Percentiles rank a stretch among this genome's conserved stretches.
These are phyloP conservation scores for Sprattus sprattus DNA, from an alignment of 2,113 vertebrate species.

Conservation along the genomic window DNA sequence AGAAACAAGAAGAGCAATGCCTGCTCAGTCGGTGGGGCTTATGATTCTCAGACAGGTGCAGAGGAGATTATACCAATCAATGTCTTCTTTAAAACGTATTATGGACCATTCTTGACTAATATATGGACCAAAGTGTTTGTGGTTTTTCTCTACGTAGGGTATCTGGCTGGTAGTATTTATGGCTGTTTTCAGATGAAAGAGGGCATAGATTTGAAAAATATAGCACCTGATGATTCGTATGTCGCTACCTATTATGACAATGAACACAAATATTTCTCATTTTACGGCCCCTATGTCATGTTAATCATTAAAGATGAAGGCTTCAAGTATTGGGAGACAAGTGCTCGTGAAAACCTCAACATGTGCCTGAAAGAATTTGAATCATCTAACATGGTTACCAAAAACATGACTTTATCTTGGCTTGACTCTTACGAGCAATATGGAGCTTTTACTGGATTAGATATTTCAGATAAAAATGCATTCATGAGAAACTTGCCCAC, in stretches of 20 bases:
- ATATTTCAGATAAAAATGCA: conserved; percentile 41
- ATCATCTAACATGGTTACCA: conserved; percentile 43
- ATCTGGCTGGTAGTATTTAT: conserved; percentile 61
- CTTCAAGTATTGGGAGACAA: conserved; percentile 63
- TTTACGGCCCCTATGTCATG: conserved; percentile 64
- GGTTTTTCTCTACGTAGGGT: conserved; percentile 54
- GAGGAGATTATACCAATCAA: conserved; percentile 51
- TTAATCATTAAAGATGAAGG: conserved; percentile 60
- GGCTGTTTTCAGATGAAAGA: conserved; percentile 62
- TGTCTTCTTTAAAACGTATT: conserved; percentile 64
- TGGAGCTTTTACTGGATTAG: background rate
- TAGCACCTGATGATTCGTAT: conserved; percentile 62
- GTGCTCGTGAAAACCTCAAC: conserved; percentile 49
- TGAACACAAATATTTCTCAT: conserved; percentile 65
- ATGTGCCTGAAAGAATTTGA: conserved; percentile 55
- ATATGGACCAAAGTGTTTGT: conserved; percentile 51
- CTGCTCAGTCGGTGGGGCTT: conserved; percentile 55
- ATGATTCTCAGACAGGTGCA: background rate
- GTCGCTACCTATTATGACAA: conserved; percentile 63
- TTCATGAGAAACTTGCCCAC: conserved; percentile 54
- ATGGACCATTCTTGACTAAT: conserved; percentile 57
- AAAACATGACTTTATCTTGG: conserved; percentile 59
- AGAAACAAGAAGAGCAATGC: background rate
- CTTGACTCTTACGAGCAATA: conserved; percentile 47
- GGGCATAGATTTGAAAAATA: conserved; percentile 64